Evolutionary conservation across 2,888 invertebrate species (phyloP), one percentile per base, ranked within the genome.

Genomic region (Lithophane leautieri): DNA sequence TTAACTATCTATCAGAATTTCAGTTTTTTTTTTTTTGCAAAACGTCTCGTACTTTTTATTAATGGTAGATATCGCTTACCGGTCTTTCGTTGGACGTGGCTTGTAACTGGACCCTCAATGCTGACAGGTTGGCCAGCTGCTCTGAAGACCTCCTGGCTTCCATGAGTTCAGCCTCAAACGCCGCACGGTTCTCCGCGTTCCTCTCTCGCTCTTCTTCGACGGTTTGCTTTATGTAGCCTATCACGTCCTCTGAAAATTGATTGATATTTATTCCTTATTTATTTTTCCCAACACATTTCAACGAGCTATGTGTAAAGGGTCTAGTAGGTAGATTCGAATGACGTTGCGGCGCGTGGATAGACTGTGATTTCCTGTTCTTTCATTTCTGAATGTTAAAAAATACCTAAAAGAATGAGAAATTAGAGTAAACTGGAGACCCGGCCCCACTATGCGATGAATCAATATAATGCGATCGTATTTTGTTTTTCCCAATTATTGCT

Each of bases 161-260:
- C 73, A 90, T 56, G 83, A 96, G 83, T 87, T 96, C 96, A 0
- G 91, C 89, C 54, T 95, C 95, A 28, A 96, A 75, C 12, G 91
- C 90, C 0, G 93, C 93, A 4, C 94, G 91, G 81, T 88, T 94
- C 82, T 95, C 95, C 0, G 93, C 94, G 74, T 95, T 96, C 62
- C 94, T 88, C 71, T 93, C 91, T 0, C 95, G 87, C 77, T 96
- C 96, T n/a, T 96, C 95, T 78, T 95, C 95, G 1, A 96, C 94
- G 0, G 93, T 93, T 65, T 92, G 92, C 83, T 92, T 95, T 70
- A 96, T 92, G 87, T 96, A 96, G 47, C 89, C 90, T 81, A 96
- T 94, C n/a, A 94, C 93, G 62, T 96, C 95, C 90, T 96, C 96
- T 96, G 89, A 12, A 67, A 67, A 1, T 40, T 16, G 3, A 1